These are phyloP conservation scores for Tryphoninae sp. DNA, from an alignment of 2,888 invertebrate genomes.

Conservation along the genomic window DNA sequence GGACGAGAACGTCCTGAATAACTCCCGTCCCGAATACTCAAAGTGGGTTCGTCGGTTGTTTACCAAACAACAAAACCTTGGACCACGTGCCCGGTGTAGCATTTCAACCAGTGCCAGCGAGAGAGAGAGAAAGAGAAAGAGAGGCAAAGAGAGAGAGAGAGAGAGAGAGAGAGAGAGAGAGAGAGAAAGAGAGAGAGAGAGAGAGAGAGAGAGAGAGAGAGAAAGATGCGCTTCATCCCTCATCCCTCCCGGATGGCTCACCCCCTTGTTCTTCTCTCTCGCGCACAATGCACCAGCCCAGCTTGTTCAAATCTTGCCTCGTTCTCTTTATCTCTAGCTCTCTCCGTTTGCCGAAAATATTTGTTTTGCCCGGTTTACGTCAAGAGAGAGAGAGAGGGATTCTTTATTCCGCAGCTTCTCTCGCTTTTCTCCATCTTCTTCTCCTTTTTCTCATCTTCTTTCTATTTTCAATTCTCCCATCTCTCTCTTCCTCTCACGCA, in stretches of 20 bases:
- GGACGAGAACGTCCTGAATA: slow-evolving; percentile 61
- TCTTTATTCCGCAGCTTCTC: slow-evolving; percentile 32
- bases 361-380: slow-evolving; percentile 28
- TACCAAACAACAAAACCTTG: slow-evolving; percentile 42
- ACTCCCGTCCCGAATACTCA: slow-evolving; percentile 61
- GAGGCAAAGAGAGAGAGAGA: too few relatives aligned
- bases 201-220: not conserved
- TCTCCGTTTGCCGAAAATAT: slow-evolving; percentile 41
- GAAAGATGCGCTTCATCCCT: not conserved
- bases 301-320: slow-evolving; percentile 14
- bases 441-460: too few relatives aligned
- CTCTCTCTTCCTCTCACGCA: not conserved
- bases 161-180: not conserved
- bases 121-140: too few relatives aligned
- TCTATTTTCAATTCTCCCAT: not conserved
- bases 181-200: not conserved
- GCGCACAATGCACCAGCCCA: not conserved
- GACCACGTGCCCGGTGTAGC: slow-evolving; percentile 50
- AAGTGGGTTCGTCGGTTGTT: slow-evolving; percentile 53
- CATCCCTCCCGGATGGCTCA: too few relatives aligned
- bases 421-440: not conserved
- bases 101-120: slow-evolving; percentile 50
- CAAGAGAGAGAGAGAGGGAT: not conserved
- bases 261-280: not conserved
- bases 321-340: not conserved